These are phyloP conservation scores for Halotydeus destructor DNA, from an alignment of 1,140 invertebrate genomes.

Conservation along the genomic window DNA sequence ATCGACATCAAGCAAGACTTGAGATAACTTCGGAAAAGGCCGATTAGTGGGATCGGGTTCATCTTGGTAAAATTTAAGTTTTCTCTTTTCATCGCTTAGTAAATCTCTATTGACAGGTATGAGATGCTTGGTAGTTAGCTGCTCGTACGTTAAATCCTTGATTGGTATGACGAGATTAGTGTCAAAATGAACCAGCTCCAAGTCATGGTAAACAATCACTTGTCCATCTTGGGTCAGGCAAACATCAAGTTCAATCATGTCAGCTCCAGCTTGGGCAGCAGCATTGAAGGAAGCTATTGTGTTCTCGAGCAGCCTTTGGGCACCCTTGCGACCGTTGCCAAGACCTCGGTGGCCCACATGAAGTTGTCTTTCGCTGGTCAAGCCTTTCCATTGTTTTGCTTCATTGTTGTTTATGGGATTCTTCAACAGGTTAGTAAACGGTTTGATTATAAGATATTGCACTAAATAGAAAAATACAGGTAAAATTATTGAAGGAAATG, in stretches of 20 bases:
- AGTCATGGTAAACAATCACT: slow-evolving; percentile 12
- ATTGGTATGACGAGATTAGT: too few relatives aligned
- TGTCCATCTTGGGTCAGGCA: slow-evolving; percentile 1
- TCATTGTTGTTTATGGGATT: too few relatives aligned
- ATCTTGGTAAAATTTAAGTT: too few relatives aligned
- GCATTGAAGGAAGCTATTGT: slow-evolving; percentile 11
- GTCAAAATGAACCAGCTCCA: too few relatives aligned
- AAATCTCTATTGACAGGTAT: too few relatives aligned
- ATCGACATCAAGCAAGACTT: slow-evolving; percentile 7
- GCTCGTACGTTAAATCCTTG: neutral
- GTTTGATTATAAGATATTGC: too few relatives aligned
- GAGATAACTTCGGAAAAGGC: slow-evolving; percentile 7
- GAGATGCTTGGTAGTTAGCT: neutral
- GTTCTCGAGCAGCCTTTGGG: slow-evolving; percentile 8
- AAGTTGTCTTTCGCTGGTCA: neutral
- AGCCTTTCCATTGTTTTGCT: too few relatives aligned
- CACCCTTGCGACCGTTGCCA: neutral
- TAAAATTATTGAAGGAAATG: too few relatives aligned
- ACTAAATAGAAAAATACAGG: too few relatives aligned
- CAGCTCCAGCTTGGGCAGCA: slow-evolving; percentile 3
- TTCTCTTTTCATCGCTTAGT: too few relatives aligned
- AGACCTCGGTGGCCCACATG: neutral
- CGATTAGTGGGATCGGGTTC: neutral
- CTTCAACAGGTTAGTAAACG: too few relatives aligned
- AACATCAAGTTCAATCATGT: slow-evolving; percentile 9